Base-by-base conservation (phyloP, 1,140 invertebrate genomes). In the Heliconius eleuchia region DNA sequence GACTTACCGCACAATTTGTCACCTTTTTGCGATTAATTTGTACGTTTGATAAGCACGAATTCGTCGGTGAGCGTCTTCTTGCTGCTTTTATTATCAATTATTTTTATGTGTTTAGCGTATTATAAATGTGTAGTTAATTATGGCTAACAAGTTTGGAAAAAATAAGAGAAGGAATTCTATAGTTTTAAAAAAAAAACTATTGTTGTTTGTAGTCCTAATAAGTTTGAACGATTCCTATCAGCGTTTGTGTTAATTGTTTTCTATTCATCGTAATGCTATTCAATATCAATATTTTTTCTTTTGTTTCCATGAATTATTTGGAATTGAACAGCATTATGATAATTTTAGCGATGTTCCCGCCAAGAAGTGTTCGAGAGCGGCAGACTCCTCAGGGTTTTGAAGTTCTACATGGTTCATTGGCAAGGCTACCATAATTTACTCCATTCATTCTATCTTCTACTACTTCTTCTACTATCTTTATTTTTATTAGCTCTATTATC, bases 331-430 rank as follows among this genome's bases (percentile, higher is more conserved):
- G 75, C 30, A 57, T 82, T 82, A 76, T 50, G 75, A 73, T 52
- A 71, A 52, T 76, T 79, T 57, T 83, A 82, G 80, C 74, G 50
- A 79, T 79, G 79, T 76, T 80, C 85, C 87, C 87, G 88, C 88
- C 84, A 86, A 86, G 84, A 88, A 77, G 83, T 79, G 82, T 66
- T 71, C 84, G 84, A 82, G 85, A 87, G 81, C 78, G 82, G 86
- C 88, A 92, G 89, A 89, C 80, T 87, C 88, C 88, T 89, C 89
- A 89, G 85, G 85, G 89, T 55, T 86, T 86, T 90, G 87, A 91
- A 90, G 88, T 86, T 86, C 87, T 89, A 90, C 85, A 83, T 87
- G 85, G 86, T 89, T 88, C 87, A 85, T 85, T 92, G 89, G 91
- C 91, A 92, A 92, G 91, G 89, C 87, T 90, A 88, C 46, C 81